These are phyloP conservation scores for Tigriopus californicus DNA, from an alignment of 2,888 invertebrate genomes.

Conservation along the genomic window DNA sequence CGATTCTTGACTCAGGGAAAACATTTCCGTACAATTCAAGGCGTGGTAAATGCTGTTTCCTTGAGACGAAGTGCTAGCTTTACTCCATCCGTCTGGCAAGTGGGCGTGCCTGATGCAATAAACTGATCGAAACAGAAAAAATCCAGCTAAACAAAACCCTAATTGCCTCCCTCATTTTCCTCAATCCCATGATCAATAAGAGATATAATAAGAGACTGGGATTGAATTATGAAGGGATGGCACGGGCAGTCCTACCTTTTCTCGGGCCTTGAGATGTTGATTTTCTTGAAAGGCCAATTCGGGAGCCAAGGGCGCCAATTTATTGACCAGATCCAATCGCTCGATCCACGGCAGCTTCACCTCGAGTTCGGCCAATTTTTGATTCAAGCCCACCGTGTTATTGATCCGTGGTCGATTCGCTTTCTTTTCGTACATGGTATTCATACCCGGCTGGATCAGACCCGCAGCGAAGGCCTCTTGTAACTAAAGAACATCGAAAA, in stretches of 20 bases:
- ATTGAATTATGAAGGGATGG: background rate
- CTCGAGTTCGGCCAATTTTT: slow-evolving; percentile 49
- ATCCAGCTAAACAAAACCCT: no score
- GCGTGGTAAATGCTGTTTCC: no score
- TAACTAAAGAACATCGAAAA: slow-evolving; percentile 42
- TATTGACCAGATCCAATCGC: slow-evolving; percentile 54
- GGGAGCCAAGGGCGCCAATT: slow-evolving; percentile 59
- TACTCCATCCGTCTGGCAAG: no score
- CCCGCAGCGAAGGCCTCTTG: slow-evolving; percentile 77
- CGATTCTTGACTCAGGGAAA: no score
- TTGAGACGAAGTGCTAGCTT: no score
- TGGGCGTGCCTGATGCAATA: no score
- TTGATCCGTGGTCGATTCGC: slow-evolving; percentile 28
- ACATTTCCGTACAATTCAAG: no score
- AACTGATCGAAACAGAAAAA: no score
- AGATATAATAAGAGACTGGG: no score
- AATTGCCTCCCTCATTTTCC: no score
- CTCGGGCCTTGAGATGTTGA: background rate
- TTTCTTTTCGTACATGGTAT: slow-evolving; percentile 36
- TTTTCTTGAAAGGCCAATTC: slow-evolving; percentile 37
- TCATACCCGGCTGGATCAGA: slow-evolving; percentile 64
- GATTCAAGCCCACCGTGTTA: slow-evolving; percentile 37
- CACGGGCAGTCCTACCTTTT: background rate
- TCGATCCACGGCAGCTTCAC: slow-evolving; percentile 66
- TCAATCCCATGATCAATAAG: no score